Conservation (phyloP, 2,113 vertebrate genomes). For the Steatornis caripensis region DNA sequence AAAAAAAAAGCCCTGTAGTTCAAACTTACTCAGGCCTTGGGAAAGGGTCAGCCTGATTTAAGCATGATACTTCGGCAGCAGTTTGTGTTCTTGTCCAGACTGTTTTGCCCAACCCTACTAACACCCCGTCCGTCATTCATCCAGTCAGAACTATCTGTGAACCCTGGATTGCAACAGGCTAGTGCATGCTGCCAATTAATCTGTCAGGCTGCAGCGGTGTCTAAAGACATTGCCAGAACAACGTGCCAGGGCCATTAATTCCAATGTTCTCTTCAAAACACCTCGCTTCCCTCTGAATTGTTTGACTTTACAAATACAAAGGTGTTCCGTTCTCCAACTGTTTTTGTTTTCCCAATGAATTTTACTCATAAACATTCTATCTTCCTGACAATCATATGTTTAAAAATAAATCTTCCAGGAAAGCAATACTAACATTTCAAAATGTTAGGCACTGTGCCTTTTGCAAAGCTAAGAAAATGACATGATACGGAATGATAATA, state of each 20-base stretch:
- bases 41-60: conserved; percentile 5
- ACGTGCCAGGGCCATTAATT: conserved; percentile 39
- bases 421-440: conserved; percentile 38
- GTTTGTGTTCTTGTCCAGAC: conserved; percentile 5
- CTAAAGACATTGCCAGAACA: conserved; percentile 46
- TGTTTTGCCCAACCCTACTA: conserved; percentile 22
- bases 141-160: conserved; percentile 47
- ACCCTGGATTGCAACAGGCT: conserved; percentile 57
- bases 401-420: conserved; percentile 36
- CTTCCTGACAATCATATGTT: conserved; percentile 33
- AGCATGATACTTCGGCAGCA: not conserved
- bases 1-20: not conserved
- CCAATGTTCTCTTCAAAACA: conserved; percentile 34
- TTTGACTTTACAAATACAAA: conserved; percentile 32
- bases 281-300: not conserved
- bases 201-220: conserved; percentile 25
- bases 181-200: conserved; percentile 39
- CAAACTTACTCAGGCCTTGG: not conserved
- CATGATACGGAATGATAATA: conserved; percentile 10
- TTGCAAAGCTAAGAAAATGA: conserved; percentile 37
- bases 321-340: conserved; percentile 38
- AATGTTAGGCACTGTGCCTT: conserved; percentile 18
- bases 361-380: conserved; percentile 11
- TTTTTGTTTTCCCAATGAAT: conserved; percentile 41
- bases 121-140: conserved; percentile 23